Conservation (phyloP, 1,140 invertebrate species). For the Habropoda laboriosa region DNA sequence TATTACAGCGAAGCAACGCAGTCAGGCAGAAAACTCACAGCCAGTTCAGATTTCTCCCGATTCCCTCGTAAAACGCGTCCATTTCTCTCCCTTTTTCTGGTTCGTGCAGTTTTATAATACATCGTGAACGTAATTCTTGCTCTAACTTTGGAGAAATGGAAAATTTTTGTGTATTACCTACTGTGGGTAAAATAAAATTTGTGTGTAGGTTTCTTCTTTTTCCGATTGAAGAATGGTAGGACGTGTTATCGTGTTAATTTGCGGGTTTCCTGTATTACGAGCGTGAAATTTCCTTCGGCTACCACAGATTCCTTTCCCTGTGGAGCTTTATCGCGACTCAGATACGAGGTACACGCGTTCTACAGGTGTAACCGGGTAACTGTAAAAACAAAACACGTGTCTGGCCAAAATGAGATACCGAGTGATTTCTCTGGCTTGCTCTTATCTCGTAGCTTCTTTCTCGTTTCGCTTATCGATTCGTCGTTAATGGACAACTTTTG, state of each 20-base stretch:
- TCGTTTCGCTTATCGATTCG: not conserved
- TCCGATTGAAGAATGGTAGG: too few species aligned
- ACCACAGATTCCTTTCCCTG: not conserved
- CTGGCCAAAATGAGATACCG: not conserved
- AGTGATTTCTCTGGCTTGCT: too few species aligned
- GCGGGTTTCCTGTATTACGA: not conserved
- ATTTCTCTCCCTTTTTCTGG: too few species aligned
- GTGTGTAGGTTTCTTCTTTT: too few species aligned
- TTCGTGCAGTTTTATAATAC: slow-evolving; percentile 5
- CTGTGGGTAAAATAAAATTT: too few species aligned
- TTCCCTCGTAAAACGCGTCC: slow-evolving; percentile 59
- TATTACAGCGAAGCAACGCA: not conserved
- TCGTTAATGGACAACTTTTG: slow-evolving; percentile 2
- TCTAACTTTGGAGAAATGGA: too few species aligned
- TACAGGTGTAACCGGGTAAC: slow-evolving; percentile 13
- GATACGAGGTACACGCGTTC: not conserved
- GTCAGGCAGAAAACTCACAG: slow-evolving; percentile 41
- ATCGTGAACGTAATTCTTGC: too few species aligned
- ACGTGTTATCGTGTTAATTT: too few species aligned
- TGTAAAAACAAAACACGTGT: slow-evolving; percentile 17
- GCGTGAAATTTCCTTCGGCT: not conserved
- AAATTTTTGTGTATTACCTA: too few species aligned
- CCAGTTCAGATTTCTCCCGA: slow-evolving; percentile 41
- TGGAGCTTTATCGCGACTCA: not conserved
- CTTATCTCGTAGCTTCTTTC: slow-evolving; percentile 28